Evolutionary conservation across 2,113 vertebrate species (phyloP), one percentile per base, ranked within the genome.

Genomic region (Sinosuthora webbiana): DNA sequence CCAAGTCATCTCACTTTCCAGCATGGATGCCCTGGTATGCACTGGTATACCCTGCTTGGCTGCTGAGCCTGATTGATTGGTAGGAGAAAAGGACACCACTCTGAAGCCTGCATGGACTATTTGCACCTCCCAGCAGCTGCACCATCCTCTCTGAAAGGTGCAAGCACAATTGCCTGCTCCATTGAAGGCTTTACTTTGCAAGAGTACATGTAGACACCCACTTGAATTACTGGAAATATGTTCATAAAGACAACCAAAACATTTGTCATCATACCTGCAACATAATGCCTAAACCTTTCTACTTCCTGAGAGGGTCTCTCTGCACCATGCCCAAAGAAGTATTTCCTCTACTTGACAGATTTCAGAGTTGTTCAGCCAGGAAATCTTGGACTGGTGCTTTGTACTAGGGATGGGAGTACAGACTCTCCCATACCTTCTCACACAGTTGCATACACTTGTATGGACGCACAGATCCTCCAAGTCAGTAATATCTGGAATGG

Each of bases 381-480:
- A 85, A 91, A 52, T 41, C 69, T 24, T 3, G 2, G 39, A 39
- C 30, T 91, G 42, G 10, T 63, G 35, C 10, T 74, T 84, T 44
- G 22, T 56, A 4, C 27, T 68, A 17, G 35, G 39, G 33, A 16
- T 84, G 31, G 30, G 37, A 91, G 13, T n/a, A 75, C 33, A 68
- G 62, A 9, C 18, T 69, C 33, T 74, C 62, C 59, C 39, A 19
- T 7, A 59, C 24, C 15, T 67, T 39, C 59, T 76, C 14, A 39
- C 13, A 5, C 24, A n/a, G 4, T 7, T 25, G 15, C 13, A 68
- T 1, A 25, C 1, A 1, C 1, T 8, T 83, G 16, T 21, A 27
- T 8, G 52, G 35, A 30, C 30, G 50, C 33, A 7, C 14, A 56
- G 52, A 35, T 59, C 31, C 28, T 87, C 44, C 35, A 42, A 70